Base-by-base conservation (phyloP, 2,888 invertebrate species). In the Apoderus coryli region DNA sequence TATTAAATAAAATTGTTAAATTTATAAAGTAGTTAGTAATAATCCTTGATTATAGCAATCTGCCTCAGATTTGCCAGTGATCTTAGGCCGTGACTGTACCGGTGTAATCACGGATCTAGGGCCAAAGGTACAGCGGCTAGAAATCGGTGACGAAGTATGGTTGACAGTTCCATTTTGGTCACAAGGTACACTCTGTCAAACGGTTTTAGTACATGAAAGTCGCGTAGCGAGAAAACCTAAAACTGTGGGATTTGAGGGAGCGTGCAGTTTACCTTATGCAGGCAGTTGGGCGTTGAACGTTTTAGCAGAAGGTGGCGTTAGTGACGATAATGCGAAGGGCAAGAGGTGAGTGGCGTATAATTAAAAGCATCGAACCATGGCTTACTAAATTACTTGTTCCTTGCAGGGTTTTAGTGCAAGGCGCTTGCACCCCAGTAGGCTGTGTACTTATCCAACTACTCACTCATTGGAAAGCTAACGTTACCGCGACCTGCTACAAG, bases 131-230 rank as follows among this genome's bases (percentile, higher is more conserved):
- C 57, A 56, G 13, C 56, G 63, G 34, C 61, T 73, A 40, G 68
- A 71, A 44, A 59, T 70, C 12, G 72, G 72, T 2, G 72, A 73
- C 44, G 68, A 69, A 51, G 71, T 73, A 14, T 72, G 69, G 63
- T 50, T 67, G 28, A 57, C 61, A 3, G 59, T 64, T 10, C 69
- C 71, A 23, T 65, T 65, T 37, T 73, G 69, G 66, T 59, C 61
- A 11, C 54, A 60, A 30, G 72, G 72, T 24, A 64, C 67, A 16
- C 56, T 69, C 51, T 60, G 65, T 4, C 67, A 70, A 46, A 64
- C 60, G 36, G 55, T 67, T 31, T 57, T 67, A 32, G 60, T 66
- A n/a, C 52, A 60, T 14, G 67, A 70, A 46, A 53, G 53, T 35
- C 56, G 59, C 42, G 61, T 68, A 12, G 58, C 61, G 10, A 59